These are phyloP conservation scores for Philopedon plagiatum DNA, from an alignment of 2,888 invertebrate genomes.

Conservation along the genomic window DNA sequence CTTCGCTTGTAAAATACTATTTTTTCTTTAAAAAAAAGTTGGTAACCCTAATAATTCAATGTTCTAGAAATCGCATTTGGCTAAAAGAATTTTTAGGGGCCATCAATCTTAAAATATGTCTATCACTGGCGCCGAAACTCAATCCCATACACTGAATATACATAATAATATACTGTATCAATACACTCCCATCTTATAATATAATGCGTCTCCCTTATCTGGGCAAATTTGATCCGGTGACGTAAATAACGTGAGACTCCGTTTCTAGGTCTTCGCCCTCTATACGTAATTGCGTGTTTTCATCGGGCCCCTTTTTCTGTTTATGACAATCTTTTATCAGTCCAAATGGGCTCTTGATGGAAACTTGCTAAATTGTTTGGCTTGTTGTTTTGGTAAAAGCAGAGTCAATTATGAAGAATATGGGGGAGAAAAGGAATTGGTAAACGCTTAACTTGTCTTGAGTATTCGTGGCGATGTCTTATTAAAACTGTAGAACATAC, in stretches of 20 bases:
- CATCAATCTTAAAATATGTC: conserved; percentile 37
- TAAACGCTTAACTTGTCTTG: too few relatives aligned
- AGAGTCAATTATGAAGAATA: too few relatives aligned
- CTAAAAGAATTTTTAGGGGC: conserved; percentile 2
- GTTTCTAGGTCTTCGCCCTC: conserved; percentile 23
- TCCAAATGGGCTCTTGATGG: background rate
- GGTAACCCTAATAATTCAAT: too few relatives aligned
- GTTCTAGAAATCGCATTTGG: background rate
- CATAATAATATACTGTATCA: too few relatives aligned
- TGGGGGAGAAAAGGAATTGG: too few relatives aligned
- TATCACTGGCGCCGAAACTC: conserved; percentile 38
- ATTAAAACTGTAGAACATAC: too few relatives aligned
- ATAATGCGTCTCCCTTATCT: conserved; percentile 11
- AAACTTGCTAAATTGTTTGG: conserved; percentile 12
- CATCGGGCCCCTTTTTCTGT: conserved; percentile 24
- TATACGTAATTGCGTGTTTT: conserved; percentile 23
- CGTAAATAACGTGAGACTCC: conserved; percentile 9
- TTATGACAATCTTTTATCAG: conserved; percentile 25
- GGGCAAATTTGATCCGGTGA: conserved; percentile 15
- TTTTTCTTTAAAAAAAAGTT: too few relatives aligned
- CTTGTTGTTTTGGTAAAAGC: conserved; percentile 5
- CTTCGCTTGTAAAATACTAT: too few relatives aligned
- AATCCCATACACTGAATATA: conserved; percentile 18
- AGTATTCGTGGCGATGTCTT: too few relatives aligned
- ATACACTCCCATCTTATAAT: background rate